phyloP scores from a whole-genome alignment of 2,888 invertebrate genomes.

The Selenia dentaria region DNA sequence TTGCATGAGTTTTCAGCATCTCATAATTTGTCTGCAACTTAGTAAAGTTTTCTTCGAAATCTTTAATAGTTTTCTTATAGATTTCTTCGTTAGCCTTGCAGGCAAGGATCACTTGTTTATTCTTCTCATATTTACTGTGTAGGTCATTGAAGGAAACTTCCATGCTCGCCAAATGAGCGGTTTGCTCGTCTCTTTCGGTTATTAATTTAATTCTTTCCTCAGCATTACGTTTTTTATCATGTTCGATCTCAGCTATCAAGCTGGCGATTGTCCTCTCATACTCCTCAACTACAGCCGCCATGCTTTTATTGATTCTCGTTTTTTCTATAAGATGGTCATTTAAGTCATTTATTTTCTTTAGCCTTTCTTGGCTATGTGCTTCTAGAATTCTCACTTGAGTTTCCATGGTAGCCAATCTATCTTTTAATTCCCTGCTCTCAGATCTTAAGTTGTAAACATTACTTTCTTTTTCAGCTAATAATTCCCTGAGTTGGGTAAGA shows the following conservation, averaged over 20 bases:
- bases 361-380: constrained; percentile 57
- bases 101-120: constrained; percentile 84
- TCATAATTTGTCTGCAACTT: constrained; percentile 94
- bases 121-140: constrained; percentile 87
- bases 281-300: constrained; percentile 89
- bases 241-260: constrained; percentile 89
- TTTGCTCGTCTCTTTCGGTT: constrained; percentile 85
- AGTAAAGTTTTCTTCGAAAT: constrained; percentile 88
- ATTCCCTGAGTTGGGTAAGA: constrained; percentile 73
- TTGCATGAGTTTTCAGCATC: constrained; percentile 94
- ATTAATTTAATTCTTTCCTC: constrained; percentile 80
- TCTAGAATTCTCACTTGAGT: constrained; percentile 66
- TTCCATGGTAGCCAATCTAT: constrained; percentile 68
- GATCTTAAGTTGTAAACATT: constrained; percentile 77
- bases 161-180: constrained; percentile 85
- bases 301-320: constrained; percentile 76
- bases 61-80: constrained; percentile 87
- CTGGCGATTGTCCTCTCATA: constrained; percentile 92
- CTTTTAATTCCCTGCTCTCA: constrained; percentile 75
- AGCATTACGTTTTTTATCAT: constrained; percentile 85
- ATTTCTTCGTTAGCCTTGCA: constrained; percentile 87
- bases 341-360: constrained; percentile 65
- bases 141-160: constrained; percentile 86
- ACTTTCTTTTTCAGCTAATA: constrained; percentile 83
- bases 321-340: constrained; percentile 68